These are phyloP conservation scores for Xylota sylvarum DNA, from an alignment of 2,888 invertebrate species.

Conservation along the genomic window DNA sequence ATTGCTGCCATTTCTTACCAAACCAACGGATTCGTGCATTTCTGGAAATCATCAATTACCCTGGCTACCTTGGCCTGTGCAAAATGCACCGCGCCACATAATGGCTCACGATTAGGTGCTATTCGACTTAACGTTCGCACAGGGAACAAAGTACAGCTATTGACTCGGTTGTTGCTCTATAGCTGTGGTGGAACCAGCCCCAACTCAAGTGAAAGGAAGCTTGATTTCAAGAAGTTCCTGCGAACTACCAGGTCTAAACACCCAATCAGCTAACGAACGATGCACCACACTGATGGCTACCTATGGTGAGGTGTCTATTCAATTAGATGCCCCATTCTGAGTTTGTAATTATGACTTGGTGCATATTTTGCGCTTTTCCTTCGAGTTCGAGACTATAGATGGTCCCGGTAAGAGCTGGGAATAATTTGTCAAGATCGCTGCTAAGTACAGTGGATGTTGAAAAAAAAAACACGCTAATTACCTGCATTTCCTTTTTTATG, in stretches of 20 bases:
- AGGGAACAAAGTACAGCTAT: conserved; percentile 58
- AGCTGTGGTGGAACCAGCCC: conserved; percentile 10
- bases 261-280: conserved; percentile 58
- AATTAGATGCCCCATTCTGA: conserved; percentile 72
- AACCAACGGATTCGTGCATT: conserved; percentile 68
- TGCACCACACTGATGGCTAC: conserved; percentile 63
- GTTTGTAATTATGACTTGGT: conserved; percentile 70
- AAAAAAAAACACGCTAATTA: conserved; percentile 48
- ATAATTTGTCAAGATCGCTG: conserved; percentile 66
- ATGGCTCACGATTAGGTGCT: conserved; percentile 70
- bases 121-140: conserved; percentile 60
- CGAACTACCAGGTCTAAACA: conserved; percentile 29
- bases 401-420: conserved; percentile 1
- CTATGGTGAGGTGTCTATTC: conserved; percentile 72
- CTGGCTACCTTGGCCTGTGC: neutral
- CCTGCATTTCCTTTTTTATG: conserved; percentile 53
- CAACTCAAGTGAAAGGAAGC: conserved; percentile 58
- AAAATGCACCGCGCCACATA: conserved; percentile 48
- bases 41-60: conserved; percentile 72
- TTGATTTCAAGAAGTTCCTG: conserved; percentile 51
- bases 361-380: conserved; percentile 52
- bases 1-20: conserved; percentile 53
- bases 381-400: conserved; percentile 43
- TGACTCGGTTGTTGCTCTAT: conserved; percentile 48
- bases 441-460: conserved; percentile 31